Evolutionary conservation across 2,888 invertebrate species (phyloP).

Genomic region (Bellardia bayeri): DNA sequence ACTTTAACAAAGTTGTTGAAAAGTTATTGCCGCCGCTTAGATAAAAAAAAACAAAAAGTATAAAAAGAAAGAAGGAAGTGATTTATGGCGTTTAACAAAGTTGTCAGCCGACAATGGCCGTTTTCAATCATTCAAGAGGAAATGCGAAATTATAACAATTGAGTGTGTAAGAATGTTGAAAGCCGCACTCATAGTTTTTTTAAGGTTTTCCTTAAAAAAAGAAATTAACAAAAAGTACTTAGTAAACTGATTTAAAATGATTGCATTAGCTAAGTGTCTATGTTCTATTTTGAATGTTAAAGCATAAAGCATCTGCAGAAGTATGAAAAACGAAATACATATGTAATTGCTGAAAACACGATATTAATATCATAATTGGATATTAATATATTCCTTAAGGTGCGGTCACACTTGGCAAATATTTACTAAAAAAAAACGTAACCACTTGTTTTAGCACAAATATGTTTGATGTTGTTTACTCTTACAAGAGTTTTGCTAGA

Average conservation of each 20-base stretch:
- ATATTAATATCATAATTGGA: no score
- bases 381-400: no score
- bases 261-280: no score
- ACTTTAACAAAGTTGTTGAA: conserved; percentile 72
- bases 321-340: no score
- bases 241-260: background rate
- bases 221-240: background rate
- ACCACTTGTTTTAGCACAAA: no score
- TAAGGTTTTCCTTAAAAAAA: background rate
- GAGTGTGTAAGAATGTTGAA: conserved; percentile 29
- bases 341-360: no score
- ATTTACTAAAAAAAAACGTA: no score
- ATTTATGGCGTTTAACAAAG: conserved; percentile 64
- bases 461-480: no score
- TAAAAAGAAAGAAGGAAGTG: conserved; percentile 40
- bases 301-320: no score
- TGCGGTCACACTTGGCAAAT: no score
- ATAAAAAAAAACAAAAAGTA: background rate
- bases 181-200: background rate
- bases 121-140: conserved; percentile 38
- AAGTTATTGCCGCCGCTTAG: conserved; percentile 67
- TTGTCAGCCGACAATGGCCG: conserved; percentile 12
- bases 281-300: no score
- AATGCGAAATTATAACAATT: conserved; percentile 60
- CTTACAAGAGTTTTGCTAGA: no score